Evolutionary conservation across 53 echinoderm and acorn worm genomes (phyloP).

Genomic region (Crossaster papposus): DNA sequence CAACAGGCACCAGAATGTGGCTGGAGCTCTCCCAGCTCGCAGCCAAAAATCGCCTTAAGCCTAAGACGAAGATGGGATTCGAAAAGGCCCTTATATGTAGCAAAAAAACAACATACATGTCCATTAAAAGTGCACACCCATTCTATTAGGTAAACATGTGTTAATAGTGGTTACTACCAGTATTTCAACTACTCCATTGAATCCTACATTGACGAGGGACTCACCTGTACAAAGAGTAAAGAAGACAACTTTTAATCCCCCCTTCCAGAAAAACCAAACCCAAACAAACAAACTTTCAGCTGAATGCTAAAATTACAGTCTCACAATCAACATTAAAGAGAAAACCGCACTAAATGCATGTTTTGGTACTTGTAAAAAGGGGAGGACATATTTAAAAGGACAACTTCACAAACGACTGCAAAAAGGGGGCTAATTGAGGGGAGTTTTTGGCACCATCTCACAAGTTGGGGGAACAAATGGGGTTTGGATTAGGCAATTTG

Average conservation of each 20-base stretch:
- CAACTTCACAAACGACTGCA: not conserved
- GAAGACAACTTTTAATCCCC: not conserved
- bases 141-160: not conserved
- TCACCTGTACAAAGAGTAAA: not conserved
- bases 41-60: too few species aligned
- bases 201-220: not conserved
- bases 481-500: not conserved
- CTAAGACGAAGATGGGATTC: too few species aligned
- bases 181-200: not conserved
- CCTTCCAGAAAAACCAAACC: not conserved
- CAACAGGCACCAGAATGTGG: too few species aligned
- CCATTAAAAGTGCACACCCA: not conserved
- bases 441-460: not conserved
- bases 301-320: not conserved
- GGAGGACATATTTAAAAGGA: too few species aligned
- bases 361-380: not conserved
- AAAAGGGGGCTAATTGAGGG: not conserved
- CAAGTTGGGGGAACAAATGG: not conserved
- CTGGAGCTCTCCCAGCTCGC: too few species aligned
- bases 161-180: not conserved
- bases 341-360: not conserved
- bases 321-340: not conserved
- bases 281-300: not conserved
- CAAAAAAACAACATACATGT: not conserved
- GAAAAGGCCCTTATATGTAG: too few species aligned